Evolutionary conservation across 2,888 invertebrate genomes (phyloP), one percentile per base, ranked within the genome.

Genomic region (Dolichomitus sp.): DNA sequence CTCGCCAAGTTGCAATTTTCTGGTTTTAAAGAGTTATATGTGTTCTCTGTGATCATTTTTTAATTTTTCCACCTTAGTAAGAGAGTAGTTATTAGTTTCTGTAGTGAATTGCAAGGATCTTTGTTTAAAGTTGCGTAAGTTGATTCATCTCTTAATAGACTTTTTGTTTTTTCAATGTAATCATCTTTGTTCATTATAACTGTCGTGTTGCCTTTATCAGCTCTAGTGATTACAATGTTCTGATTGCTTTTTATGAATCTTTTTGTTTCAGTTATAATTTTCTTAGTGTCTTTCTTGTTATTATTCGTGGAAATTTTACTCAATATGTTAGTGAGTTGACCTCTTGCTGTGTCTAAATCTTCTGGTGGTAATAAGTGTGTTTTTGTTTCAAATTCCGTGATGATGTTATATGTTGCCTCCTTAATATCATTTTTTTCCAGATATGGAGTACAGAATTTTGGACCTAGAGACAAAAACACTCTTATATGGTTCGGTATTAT

Each of bases 11-110:
- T 30, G 4, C 30, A 30, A 4, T 30, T 30, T 30, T 30, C 30
- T 4, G 30, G 30, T 30, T 30, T 30, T 4, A 30, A 4, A 30
- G 2, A 30, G 3, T 30, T 30, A 30, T 30, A 30, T 4, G 30
- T 30, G 4, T 30, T 30, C 4, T 30, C 30, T 30, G 30, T 30
- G 30, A 30, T 30, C 2, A 30, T 4, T 30, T 30, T 9, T n/a
- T 48, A 14, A n/a, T 54, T 61, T 37, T 40, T 61, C 61, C 61
- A 37, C 37, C 61, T 61, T 14, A 7, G 14, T 40, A 61, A n/a
- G 7, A 61, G 14, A 14, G 9, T 37, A 9, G 14, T 37, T n/a
- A 61, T 17, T 61, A 4, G 7, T 37, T 37, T 40, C n/a, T n/a
- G n/a, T n/a, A n/a, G n/a, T n/a, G n/a, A n/a, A n/a, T n/a, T n/a